Base-by-base conservation (phyloP, 2,888 invertebrate species). In the Drosophila mettleri region DNA sequence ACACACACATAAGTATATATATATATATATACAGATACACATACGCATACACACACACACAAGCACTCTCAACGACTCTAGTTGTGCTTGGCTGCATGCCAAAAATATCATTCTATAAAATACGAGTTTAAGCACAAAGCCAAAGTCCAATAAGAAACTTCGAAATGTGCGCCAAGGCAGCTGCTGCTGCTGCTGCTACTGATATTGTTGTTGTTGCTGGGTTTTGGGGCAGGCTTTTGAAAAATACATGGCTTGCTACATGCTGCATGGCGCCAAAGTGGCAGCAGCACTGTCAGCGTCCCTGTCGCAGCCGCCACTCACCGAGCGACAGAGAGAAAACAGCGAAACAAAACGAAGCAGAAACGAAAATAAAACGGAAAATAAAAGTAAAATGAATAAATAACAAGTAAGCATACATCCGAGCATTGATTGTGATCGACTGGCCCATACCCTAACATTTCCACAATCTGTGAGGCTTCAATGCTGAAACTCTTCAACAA, bases 51-150 rank as follows among this genome's bases (percentile, higher is more conserved):
- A 31, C 9, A 27, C 9, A 41, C 39, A n/a, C 20, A 45, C 24
- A 39, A 59, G 14, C 4, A 36, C 16, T 31, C 7, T 18, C n/a
- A 38, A 34, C 16, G 24, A 49, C 18, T 59, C 51, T 52, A 63
- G 54, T 59, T 52, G 33, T 52, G 39, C 39, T 58, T 79, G 78
- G 78, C 69, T 66, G 57, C 36, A 60, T 76, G 88, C 85, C 88
- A 85, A 84, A 80, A 85, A 85, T 88, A 84, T 84, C 87, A 88
- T 88, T 86, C 77, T 70, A 86, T 79, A 86, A 88, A 86, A 84
- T 86, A 88, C 87, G 85, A 84, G 79, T 59, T 86, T 80, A 86
- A 81, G 81, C 86, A 69, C 74, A 70, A 74, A 74, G 88, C 76
- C 76, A 88, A 88, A 85, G 80, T 67, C 78, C 77, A 86, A 85